Base-by-base conservation (phyloP, 2,797 vertebrate genomes). In the Cottoperca gobio region DNA sequence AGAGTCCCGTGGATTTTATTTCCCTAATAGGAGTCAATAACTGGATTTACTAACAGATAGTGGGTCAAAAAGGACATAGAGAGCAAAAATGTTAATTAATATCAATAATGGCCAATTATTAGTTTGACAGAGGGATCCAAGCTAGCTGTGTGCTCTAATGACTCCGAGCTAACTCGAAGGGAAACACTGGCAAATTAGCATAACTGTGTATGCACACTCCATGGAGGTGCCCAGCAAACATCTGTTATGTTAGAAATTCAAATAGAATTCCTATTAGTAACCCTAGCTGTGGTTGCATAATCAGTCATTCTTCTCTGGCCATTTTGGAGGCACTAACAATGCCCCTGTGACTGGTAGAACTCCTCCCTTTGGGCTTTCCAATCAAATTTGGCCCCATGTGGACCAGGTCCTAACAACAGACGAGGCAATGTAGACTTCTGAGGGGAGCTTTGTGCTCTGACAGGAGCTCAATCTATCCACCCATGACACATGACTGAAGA, bases 31-130 rank as follows among this genome's bases (percentile, higher is more conserved):
- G 96, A 94, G 96, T 95, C 93, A 93, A 94, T 97, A 97, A 97
- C 97, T 96, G 96, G 96, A 96, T 97, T 95, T 99, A 99, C 97
- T 95, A 97, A 97, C 96, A 97, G 96, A 97, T 97, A 97, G 93
- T 88, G 90, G 97, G 97, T 99, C 97, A 99, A 93, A 90, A 96
- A 92, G 16, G 89, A 97, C 94, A 95, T 94, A 95, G 97, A 95
- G 97, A 97, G 96, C 96, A 96, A 96, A 99, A 99, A 97, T 97
- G 97, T 97, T 99, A 99, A 99, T 99, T 99, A 99, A 99, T 99
- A 99, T 98, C 98, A 99, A 99, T 99, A 99, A 99, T 99, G 96
- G 97, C 96, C 97, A 97, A 99, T 99, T 99, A 99, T 99, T 99
- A 97, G 97, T 97, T 97, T 99, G 97, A 99, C 97, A 99, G 97